These are phyloP conservation scores for Phataginus tetradactyla DNA, from an alignment of 2,797 vertebrate species.

Conservation along the genomic window DNA sequence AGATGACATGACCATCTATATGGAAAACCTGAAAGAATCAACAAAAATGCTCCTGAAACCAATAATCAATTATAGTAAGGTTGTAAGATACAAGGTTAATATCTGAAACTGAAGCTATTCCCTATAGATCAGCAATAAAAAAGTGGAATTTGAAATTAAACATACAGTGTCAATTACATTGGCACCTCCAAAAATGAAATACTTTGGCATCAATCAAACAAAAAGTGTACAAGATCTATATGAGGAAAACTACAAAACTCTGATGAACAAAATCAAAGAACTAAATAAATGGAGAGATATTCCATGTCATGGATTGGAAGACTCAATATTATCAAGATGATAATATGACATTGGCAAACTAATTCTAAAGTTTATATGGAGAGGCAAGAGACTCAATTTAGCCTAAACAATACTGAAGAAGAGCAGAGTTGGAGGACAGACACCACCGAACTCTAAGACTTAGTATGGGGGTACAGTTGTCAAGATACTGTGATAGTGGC, in stretches of 20 bases:
- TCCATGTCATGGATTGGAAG: neutral
- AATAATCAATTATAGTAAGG: neutral
- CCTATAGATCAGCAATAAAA: neutral
- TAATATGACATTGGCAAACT: neutral
- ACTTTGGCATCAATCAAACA: neutral
- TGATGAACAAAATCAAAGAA: neutral
- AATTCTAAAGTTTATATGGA: neutral
- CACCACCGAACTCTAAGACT: neutral
- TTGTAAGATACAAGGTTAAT: neutral
- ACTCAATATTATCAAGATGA: neutral
- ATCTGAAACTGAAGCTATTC: neutral
- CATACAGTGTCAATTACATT: neutral
- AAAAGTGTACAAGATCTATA: neutral
- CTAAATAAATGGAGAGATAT: neutral
- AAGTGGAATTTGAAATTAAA: neutral
- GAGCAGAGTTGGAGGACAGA: neutral
- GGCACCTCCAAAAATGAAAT: neutral
- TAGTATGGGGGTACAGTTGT: neutral
- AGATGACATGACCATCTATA: neutral
- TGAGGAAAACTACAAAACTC: neutral
- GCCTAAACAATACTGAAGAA: neutral
- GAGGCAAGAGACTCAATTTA: neutral
- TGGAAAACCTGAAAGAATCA: neutral
- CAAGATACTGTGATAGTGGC: neutral
- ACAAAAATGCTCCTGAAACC: neutral